Base-by-base conservation (phyloP, 2,888 invertebrate species). In the Brachyptera putata region DNA sequence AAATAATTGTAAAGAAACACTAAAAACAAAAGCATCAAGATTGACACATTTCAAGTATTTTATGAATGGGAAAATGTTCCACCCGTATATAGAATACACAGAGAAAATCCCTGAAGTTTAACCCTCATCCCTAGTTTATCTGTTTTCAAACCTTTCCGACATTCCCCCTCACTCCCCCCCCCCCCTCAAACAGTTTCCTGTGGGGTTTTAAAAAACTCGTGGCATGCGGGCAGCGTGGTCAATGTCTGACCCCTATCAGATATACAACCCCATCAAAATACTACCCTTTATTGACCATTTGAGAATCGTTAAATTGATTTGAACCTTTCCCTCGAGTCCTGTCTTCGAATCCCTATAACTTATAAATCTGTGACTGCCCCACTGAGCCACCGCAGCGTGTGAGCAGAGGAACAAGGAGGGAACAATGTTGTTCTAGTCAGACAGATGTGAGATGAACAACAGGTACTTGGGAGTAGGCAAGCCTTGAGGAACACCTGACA, bases 71-170 rank as follows among this genome's bases (percentile, higher is more conserved):
- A 34, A 53, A 53, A 46, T 46, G 24, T n/a, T 53, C 18, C 34
- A 53, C 53, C 53, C 53, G 36, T 53, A 53, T 53, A 53, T 36
- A 53, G 53, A n/a, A n/a, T 16, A n/a, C n/a, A n/a, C n/a, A 34
- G 16, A 16, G 53, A 53, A 34, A 53, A 34, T 34, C 34, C 53
- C 22, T 22, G 4, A 53, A 53, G 53, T 53, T 53, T 36, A 53
- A 34, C 34, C 53, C 53, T 30, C 53, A 36, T 21, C 36, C 36
- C 34, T 53, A 34, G 18, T 53, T 53, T 53, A 53, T 53, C 34
- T 53, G 34, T 53, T 34, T 34, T 36, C 53, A 30, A 30, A 11
- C 53, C 14, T 14, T 18, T 16, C 16, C 41, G 5, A 16, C 7
- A 46, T 13, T 21, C 46, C 21, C 46, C 4, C 11, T 14, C 46